phyloP scores from a whole-genome alignment of 2,113 vertebrate genomes.

The Amblyopsis rosae region DNA sequence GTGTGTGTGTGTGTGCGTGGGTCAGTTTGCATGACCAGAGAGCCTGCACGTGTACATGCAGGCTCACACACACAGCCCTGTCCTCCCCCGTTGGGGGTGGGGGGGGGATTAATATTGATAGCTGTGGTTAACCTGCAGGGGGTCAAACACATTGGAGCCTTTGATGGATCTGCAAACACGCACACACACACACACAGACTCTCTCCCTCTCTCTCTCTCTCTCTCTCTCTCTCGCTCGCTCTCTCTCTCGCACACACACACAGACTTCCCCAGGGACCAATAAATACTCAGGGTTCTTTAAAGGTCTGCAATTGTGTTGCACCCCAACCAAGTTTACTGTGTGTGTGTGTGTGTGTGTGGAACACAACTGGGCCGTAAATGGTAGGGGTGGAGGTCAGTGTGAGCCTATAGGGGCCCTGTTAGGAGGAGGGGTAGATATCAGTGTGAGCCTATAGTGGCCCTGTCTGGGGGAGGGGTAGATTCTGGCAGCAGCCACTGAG shows the following conservation, averaged over 20 bases:
- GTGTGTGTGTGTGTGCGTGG: slow-evolving; percentile 11
- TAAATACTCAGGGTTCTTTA: neutral
- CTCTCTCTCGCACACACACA: neutral
- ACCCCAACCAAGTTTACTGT: too few species aligned
- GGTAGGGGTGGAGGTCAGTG: too few species aligned
- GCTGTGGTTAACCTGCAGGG: slow-evolving; percentile 87
- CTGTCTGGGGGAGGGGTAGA: too few species aligned
- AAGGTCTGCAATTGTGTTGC: neutral
- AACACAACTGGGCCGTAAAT: too few species aligned
- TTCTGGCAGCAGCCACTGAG: too few species aligned
- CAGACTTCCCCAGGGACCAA: neutral
- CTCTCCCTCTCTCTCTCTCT: slow-evolving; percentile 72
- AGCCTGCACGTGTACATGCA: neutral
- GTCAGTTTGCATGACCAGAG: slow-evolving; percentile 6
- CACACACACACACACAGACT: slow-evolving; percentile 59
- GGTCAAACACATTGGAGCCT: slow-evolving; percentile 97
- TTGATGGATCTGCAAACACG: slow-evolving; percentile 86
- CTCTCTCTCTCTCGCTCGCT: neutral
- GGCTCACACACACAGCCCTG: slow-evolving; percentile 21
- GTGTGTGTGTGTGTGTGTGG: too few species aligned
- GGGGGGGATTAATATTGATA: slow-evolving; percentile 89
- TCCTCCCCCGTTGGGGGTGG: slow-evolving; percentile 60
- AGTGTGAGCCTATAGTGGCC: too few species aligned
- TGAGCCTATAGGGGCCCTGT: too few species aligned
- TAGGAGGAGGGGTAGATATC: too few species aligned